These are phyloP conservation scores for Syngnathus rostellatus DNA, from an alignment of 2,797 vertebrate genomes.

Conservation along the genomic window DNA sequence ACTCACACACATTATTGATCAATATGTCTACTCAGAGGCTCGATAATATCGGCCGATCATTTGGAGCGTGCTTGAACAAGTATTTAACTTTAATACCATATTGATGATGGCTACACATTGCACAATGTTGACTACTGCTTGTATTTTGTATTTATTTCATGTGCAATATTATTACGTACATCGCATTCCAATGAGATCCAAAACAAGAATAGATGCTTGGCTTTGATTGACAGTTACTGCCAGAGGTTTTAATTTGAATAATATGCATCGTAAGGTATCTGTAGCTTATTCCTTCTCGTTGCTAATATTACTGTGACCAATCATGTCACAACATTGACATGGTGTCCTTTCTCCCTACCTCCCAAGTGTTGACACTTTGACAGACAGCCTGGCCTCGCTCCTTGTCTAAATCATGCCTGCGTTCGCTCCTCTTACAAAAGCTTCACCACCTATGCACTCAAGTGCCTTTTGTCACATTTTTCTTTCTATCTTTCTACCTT, in stretches of 20 bases:
- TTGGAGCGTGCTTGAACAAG: slow-evolving; percentile 31
- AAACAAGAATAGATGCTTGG: neutral
- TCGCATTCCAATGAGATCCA: neutral
- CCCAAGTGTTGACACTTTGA: neutral
- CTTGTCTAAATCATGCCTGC: neutral
- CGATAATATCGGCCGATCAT: neutral
- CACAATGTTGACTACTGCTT: slow-evolving; percentile 19
- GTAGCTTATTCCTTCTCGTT: neutral
- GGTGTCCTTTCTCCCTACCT: slow-evolving; percentile 7
- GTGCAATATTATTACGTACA: neutral
- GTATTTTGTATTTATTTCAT: neutral
- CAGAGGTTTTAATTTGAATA: neutral
- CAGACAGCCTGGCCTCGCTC: neutral
- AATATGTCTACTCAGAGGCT: slow-evolving; percentile 38
- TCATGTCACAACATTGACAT: slow-evolving; percentile 54
- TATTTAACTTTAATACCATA: slow-evolving; percentile 52
- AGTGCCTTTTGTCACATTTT: neutral
- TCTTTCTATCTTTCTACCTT: neutral
- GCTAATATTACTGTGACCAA: slow-evolving; percentile 55
- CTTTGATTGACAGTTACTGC: neutral
- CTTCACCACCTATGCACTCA: neutral
- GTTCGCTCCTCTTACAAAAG: neutral
- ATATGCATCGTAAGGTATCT: neutral
- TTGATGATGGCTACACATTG: neutral
- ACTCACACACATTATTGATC: neutral